Percentiles rank a stretch among this genome's conserved stretches.
Conservation (phyloP, 2,888 invertebrate genomes). For the Apamea crenata region DNA sequence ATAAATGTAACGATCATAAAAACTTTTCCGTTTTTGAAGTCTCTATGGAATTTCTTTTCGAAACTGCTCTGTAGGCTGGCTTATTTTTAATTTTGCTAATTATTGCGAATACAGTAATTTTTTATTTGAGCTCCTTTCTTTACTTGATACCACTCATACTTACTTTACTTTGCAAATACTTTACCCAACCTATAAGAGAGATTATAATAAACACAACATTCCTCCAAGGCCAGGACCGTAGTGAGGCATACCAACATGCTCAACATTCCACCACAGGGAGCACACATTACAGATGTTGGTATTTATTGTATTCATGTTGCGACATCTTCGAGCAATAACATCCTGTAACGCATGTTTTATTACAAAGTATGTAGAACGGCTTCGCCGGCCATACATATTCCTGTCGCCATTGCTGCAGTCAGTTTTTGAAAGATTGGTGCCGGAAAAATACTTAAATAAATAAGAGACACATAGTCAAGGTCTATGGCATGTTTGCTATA, state of each 20-base stretch:
- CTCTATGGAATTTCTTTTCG: neutral
- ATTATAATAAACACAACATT: slow-evolving; percentile 45
- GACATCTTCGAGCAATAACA: slow-evolving; percentile 33
- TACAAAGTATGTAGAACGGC: neutral
- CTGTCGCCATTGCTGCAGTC: too few species aligned
- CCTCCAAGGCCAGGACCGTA: slow-evolving; percentile 42
- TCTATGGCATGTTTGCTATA: neutral
- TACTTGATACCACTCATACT: neutral
- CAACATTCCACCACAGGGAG: slow-evolving; percentile 45
- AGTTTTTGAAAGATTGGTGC: neutral
- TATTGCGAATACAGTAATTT: neutral
- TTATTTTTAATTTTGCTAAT: neutral
- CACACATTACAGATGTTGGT: slow-evolving; percentile 33
- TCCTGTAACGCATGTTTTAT: slow-evolving; percentile 33
- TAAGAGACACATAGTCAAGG: neutral
- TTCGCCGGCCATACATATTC: neutral
- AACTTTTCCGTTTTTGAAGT: neutral
- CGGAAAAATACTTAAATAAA: neutral
- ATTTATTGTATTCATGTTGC: slow-evolving; percentile 47
- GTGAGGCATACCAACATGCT: slow-evolving; percentile 28
- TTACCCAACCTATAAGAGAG: neutral
- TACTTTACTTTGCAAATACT: neutral
- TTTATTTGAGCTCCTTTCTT: neutral
- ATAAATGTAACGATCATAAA: neutral
- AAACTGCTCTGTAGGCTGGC: neutral